Evolutionary conservation across 2,888 invertebrate genomes (phyloP).

Genomic region (Augochlorella aurata): DNA sequence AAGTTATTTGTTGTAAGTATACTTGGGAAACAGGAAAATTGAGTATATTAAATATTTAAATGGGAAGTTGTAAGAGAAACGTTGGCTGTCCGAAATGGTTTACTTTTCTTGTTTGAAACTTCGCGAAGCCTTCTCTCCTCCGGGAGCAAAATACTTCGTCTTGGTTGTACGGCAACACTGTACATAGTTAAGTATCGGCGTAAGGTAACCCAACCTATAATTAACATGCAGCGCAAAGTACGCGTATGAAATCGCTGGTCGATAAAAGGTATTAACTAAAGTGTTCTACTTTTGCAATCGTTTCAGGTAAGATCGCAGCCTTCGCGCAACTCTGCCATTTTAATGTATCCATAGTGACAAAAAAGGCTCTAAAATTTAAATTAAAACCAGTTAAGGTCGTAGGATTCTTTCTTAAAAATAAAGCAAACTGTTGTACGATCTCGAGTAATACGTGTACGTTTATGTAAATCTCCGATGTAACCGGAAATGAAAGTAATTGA

Average conservation of each 20-base stretch:
- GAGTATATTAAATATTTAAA: not conserved
- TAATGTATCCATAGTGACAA: not conserved
- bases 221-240: conserved; percentile 59
- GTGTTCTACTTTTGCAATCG: conserved; percentile 20
- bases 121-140: conserved; percentile 23
- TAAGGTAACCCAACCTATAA: conserved; percentile 55
- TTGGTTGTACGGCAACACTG: conserved; percentile 49
- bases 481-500: not conserved
- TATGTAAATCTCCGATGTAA: not conserved
- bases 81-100: not conserved
- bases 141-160: conserved; percentile 24
- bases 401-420: not conserved
- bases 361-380: not conserved
- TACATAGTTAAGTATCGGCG: conserved; percentile 56
- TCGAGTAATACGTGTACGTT: not conserved
- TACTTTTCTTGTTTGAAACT: conserved; percentile 10
- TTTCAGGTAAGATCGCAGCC: not conserved
- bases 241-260: conserved; percentile 46
- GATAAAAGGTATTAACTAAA: conserved; percentile 42
- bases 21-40: not conserved
- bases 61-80: not conserved
- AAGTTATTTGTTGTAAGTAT: not conserved
- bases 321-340: not conserved
- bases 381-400: conserved; percentile 5
- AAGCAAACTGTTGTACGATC: not conserved